Conservation (phyloP, 2,888 invertebrate species). For the Nezara viridula region DNA sequence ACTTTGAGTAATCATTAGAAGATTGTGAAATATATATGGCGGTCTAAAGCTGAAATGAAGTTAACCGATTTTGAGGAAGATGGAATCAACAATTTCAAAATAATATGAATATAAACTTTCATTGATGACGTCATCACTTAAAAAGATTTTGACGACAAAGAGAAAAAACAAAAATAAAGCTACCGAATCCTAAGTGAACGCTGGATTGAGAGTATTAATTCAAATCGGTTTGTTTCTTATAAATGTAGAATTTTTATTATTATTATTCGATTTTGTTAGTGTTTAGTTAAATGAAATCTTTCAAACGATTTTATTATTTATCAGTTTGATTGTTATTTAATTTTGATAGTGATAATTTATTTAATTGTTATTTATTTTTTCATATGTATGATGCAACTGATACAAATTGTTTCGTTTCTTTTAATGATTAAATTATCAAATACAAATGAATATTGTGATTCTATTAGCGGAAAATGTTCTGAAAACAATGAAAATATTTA, state of each 20-base stretch:
- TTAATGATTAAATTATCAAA: conserved; percentile 38
- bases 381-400: conserved; percentile 6
- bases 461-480: background rate
- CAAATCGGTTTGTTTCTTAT: background rate
- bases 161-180: background rate
- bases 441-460: conserved; percentile 20
- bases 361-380: background rate
- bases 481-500: background rate
- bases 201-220: background rate
- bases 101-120: too few species aligned
- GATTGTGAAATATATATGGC: too few species aligned
- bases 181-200: background rate
- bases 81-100: too few species aligned
- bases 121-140: too few species aligned
- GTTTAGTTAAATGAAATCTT: background rate
- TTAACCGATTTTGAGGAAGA: too few species aligned
- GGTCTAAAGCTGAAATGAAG: too few species aligned
- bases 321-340: background rate
- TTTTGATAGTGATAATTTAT: background rate
- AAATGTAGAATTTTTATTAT: background rate
- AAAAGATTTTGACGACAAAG: background rate
- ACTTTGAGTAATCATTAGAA: too few species aligned
- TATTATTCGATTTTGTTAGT: background rate
- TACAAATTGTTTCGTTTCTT: background rate
- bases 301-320: background rate